A percentile compares a stretch with the other conserved stretches of the same genome.
These are phyloP conservation scores for Pimephales promelas DNA, from an alignment of 2,113 vertebrate species.

Conservation along the genomic window DNA sequence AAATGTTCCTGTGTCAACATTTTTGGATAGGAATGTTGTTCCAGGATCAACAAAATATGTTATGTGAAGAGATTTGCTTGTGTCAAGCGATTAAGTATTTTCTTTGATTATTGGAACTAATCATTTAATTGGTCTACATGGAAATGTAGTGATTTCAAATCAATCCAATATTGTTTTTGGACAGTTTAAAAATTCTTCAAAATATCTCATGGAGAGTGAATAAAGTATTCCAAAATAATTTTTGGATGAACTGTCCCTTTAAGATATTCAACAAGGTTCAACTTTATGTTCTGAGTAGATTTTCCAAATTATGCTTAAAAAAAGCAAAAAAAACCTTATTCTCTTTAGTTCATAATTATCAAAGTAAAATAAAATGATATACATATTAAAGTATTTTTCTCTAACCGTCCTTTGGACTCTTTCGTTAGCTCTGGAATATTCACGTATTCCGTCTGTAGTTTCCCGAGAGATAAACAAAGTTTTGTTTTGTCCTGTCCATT, in stretches of 20 bases:
- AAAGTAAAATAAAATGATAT: background rate
- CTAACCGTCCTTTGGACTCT: slow-evolving; percentile 78
- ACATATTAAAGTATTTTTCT: background rate
- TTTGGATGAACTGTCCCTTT: background rate
- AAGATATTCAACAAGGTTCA: background rate
- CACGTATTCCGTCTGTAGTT: slow-evolving; percentile 84
- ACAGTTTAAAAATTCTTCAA: background rate
- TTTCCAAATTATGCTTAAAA: too few species aligned
- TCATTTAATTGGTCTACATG: too few species aligned
- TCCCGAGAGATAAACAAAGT: slow-evolving; percentile 83
- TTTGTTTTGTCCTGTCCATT: slow-evolving; percentile 72
- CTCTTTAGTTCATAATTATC: background rate
- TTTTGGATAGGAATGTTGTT: too few species aligned
- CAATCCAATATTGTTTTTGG: background rate
- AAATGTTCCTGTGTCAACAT: too few species aligned
- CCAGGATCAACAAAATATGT: too few species aligned
- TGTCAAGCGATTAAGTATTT: too few species aligned
- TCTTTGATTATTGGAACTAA: too few species aligned
- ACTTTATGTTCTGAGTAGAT: background rate
- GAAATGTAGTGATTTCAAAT: too few species aligned
- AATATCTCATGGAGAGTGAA: background rate
- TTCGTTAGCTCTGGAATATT: slow-evolving; percentile 82
- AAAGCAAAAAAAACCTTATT: too few species aligned
- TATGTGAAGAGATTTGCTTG: too few species aligned
- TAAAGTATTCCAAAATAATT: background rate